A percentile compares a stretch with the other conserved stretches of the same genome.
These are phyloP conservation scores for Sitta carolinensis DNA, from an alignment of 2,797 vertebrate species.

Conservation along the genomic window DNA sequence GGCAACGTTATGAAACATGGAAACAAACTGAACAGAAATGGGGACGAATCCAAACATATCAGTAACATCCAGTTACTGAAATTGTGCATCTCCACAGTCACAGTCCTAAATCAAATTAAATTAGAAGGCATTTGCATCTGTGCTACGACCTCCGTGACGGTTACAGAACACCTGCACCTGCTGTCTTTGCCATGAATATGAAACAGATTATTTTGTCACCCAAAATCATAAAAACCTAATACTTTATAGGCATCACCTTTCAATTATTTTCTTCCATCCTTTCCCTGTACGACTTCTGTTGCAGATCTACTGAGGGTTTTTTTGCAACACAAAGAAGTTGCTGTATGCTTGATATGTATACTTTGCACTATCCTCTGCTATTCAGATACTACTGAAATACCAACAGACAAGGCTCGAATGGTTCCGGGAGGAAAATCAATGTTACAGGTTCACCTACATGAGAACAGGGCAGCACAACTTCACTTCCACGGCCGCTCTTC, in stretches of 20 bases:
- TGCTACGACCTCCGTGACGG: fast-evolving
- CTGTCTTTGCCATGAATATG: neutral
- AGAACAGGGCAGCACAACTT: neutral
- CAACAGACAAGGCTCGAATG: no score
- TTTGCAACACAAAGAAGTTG: neutral
- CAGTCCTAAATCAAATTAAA: neutral
- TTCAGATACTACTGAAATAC: neutral
- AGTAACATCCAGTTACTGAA: neutral
- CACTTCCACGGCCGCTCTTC: no score
- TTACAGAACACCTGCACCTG: neutral
- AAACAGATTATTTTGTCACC: neutral
- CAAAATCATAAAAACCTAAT: neutral
- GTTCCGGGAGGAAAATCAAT: neutral
- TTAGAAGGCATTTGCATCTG: neutral
- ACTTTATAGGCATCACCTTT: neutral
- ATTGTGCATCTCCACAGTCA: neutral
- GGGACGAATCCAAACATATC: fast-evolving
- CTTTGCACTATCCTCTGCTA: no score
- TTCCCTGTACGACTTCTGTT: fast-evolving
- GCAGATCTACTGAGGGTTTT: neutral
- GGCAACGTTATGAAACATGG: neutral
- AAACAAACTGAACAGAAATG: neutral
- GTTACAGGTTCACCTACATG: neutral
- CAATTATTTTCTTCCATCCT: neutral
- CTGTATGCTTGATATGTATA: fast-evolving